phyloP scores from a whole-genome alignment of 2,888 invertebrate genomes.

The Coenonympha arcania region DNA sequence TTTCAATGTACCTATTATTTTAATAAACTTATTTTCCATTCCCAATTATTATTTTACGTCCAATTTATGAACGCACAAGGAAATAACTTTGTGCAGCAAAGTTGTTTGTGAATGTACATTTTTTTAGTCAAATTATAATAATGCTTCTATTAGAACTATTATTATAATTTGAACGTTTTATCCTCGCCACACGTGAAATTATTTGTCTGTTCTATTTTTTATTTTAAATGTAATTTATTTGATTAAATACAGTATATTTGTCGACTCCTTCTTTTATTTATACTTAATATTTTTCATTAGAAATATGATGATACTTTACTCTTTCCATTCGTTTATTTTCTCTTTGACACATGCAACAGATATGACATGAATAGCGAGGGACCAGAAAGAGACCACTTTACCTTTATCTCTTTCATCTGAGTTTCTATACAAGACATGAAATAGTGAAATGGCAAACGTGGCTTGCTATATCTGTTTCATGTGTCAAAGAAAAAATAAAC shows the following conservation, averaged over 20 bases:
- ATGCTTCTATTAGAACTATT: constrained; percentile 45
- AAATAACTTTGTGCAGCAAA: constrained; percentile 33
- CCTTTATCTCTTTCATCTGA: too few species aligned
- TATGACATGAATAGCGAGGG: too few species aligned
- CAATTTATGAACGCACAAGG: constrained; percentile 49
- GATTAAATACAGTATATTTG: constrained; percentile 71
- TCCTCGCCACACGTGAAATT: constrained; percentile 51
- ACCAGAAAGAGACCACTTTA: too few species aligned
- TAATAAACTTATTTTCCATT: constrained; percentile 24
- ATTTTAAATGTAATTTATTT: constrained; percentile 67
- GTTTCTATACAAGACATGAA: too few species aligned
- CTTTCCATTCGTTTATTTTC: too few species aligned
- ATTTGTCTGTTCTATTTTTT: constrained; percentile 61
- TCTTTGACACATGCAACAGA: too few species aligned
- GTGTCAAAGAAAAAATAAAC: too few species aligned
- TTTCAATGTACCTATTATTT: constrained; percentile 16
- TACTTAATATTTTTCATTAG: too few species aligned
- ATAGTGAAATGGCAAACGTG: too few species aligned
- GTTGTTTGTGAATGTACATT: constrained; percentile 34
- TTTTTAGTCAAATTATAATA: constrained; percentile 45
- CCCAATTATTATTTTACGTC: constrained; percentile 34
- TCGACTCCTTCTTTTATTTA: constrained; percentile 38
- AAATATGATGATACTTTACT: too few species aligned
- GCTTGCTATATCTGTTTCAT: too few species aligned
- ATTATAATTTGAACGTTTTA: constrained; percentile 48